Percentiles rank a stretch among this genome's conserved stretches.
Conservation (phyloP, 2,888 invertebrate species). For the Platycheirus rosarum region DNA sequence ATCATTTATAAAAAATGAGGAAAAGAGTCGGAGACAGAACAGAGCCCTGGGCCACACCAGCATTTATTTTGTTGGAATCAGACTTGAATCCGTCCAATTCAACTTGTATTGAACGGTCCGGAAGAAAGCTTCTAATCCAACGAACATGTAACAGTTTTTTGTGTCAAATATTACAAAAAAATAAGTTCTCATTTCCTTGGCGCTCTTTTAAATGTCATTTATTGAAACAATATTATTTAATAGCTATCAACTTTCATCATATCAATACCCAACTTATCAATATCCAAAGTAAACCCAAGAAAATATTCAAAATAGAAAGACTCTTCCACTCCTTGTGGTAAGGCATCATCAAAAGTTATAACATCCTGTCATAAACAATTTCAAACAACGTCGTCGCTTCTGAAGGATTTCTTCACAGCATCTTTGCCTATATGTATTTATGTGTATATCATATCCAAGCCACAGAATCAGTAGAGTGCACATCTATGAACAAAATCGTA, state of each 20-base stretch:
- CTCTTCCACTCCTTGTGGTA: not conserved
- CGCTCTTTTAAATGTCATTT: not conserved
- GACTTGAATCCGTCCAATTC: no score
- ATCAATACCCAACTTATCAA: conserved; percentile 36
- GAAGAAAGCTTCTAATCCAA: no score
- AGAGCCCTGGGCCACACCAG: no score
- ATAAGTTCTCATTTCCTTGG: no score
- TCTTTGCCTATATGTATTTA: conserved; percentile 4
- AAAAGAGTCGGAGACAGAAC: no score
- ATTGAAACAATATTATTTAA: not conserved
- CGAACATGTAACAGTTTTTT: no score
- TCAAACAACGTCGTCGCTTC: conserved; percentile 47
- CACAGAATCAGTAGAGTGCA: conserved; percentile 33
- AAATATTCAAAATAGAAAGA: not conserved
- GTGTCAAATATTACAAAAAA: no score
- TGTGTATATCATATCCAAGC: not conserved
- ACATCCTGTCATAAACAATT: conserved; percentile 71
- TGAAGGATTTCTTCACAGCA: conserved; percentile 31
- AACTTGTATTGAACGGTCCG: no score
- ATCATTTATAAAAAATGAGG: no score
- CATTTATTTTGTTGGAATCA: no score
- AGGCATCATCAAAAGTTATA: conserved; percentile 64
- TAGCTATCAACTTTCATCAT: conserved; percentile 2
- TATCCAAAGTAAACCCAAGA: not conserved
- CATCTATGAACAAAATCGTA: conserved; percentile 52